Evolutionary conservation across 1,140 invertebrate genomes (phyloP).

Genomic region (Brachionus asplanchnoidis): DNA sequence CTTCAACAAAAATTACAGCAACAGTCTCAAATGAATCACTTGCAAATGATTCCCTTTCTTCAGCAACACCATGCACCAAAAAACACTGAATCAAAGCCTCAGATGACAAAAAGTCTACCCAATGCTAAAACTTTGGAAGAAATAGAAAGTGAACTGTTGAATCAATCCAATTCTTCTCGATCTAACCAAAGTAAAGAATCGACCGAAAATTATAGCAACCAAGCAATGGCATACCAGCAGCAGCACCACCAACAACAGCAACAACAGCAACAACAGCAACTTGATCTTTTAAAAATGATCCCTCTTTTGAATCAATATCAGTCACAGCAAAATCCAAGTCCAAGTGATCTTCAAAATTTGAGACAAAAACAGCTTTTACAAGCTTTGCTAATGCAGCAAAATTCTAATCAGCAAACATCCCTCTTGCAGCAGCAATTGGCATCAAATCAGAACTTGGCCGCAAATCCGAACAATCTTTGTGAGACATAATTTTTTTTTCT

Average conservation of each 20-base stretch:
- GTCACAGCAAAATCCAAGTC: background rate
- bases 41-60: background rate
- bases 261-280: background rate
- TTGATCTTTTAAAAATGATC: background rate
- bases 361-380: background rate
- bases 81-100: background rate
- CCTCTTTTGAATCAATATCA: slow-evolving; percentile 17
- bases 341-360: background rate
- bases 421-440: background rate
- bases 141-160: slow-evolving; percentile 35
- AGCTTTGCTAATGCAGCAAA: background rate
- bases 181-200: background rate
- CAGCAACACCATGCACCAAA: background rate
- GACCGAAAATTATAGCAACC: background rate
- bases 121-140: slow-evolving; percentile 39
- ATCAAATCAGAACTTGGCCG: background rate
- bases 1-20: background rate
- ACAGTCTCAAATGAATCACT: background rate
- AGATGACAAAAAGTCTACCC: slow-evolving; percentile 20
- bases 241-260: background rate
- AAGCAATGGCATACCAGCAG: background rate
- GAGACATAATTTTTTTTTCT: background rate
- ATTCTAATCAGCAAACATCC: background rate
- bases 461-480: background rate
- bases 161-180: slow-evolving; percentile 3